Evolutionary conservation across 2,113 vertebrate species (phyloP), one percentile per base, ranked within the genome.

Genomic region (Ceyx cyanopectus): DNA sequence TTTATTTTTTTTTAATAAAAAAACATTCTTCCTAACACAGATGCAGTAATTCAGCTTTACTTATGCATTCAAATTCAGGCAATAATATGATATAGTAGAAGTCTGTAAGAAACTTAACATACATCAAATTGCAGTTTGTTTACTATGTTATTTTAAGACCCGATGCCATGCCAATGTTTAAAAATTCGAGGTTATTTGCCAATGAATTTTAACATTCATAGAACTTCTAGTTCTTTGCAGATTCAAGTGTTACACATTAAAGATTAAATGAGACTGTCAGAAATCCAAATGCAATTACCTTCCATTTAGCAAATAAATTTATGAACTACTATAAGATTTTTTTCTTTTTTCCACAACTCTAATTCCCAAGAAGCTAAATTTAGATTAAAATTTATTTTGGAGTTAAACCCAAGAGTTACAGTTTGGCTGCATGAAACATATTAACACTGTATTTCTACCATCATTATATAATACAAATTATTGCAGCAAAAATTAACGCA

Each of bases 231-330:
- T 30, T 77, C 16, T 41, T 66, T 6, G 24, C 53, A 62, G 50
- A 57, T 43, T 54, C 18, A 72, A 62, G 10, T 2, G 0, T 51
- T 75, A 26, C 66, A 43, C 13, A 56, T 48, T 81, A 90, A 93
- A 84, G 27, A 51, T 68, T 20, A 84, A 53, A 58, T 10, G 34
- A 95, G 48, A 74, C 37, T 67, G 77, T 26, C 30, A 65, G 37
- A 86, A 85, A 74, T 66, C 50, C 40, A 75, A 87, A 73, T 26
- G 10, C 75, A 85, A 41, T 22, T 54, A 62, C 51, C 75, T 86
- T 93, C 50, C 75, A 84, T 84, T 90, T n/a, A 96, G 74, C 45
- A 95, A 90, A 10, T 69, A 54, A 94, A 50, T 90, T 92, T 69
- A 93, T 32, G 37, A 77, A 74, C 37, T 16, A 46, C 14, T 83